phyloP scores from a whole-genome alignment of 2,888 invertebrate genomes.

The Tanypteryx hageni region DNA sequence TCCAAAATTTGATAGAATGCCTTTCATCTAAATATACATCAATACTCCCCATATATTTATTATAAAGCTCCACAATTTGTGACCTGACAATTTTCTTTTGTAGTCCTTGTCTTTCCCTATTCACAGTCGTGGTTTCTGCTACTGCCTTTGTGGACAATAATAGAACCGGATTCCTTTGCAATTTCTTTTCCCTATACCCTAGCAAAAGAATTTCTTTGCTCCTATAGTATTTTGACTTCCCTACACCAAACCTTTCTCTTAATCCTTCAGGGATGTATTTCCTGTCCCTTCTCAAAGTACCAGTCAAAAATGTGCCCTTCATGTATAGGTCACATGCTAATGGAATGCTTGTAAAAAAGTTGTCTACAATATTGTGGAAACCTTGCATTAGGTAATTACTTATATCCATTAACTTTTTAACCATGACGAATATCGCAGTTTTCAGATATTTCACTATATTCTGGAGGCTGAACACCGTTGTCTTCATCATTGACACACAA shows the following conservation, averaged over 20 bases:
- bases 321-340: conserved; percentile 30
- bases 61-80: not conserved
- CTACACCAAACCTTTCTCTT: conserved; percentile 17
- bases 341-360: conserved; percentile 19
- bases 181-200: conserved; percentile 29
- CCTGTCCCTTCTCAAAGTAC: not conserved
- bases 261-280: conserved; percentile 10
- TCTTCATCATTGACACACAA: not conserved
- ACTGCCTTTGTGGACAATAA: not conserved
- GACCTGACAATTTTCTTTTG: not conserved
- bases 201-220: not conserved
- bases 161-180: not conserved
- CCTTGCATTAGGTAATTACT: not conserved
- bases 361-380: conserved; percentile 44
- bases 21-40: not conserved
- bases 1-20: not conserved
- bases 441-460: not conserved
- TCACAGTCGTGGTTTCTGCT: not conserved
- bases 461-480: not conserved
- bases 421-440: conserved; percentile 32
- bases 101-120: not conserved
- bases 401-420: not conserved
- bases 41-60: not conserved
- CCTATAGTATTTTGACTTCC: not conserved
- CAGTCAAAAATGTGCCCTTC: not conserved